phyloP scores from a whole-genome alignment of 2,797 vertebrate genomes.

The Labeo calbasu region DNA sequence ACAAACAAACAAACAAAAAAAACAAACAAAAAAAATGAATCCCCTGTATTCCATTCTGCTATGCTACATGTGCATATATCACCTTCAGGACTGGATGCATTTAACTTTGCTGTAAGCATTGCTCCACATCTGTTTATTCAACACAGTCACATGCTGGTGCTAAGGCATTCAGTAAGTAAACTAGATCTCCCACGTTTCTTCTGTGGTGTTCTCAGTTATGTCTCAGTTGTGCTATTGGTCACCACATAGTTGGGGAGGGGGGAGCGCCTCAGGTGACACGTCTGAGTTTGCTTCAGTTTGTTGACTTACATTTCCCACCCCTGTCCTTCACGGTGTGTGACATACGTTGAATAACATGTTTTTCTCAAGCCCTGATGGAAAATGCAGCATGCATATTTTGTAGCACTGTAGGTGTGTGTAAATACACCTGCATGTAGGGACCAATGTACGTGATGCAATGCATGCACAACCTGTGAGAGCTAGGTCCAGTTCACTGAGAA shows the following conservation, averaged over 20 bases:
- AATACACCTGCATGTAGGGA: neutral
- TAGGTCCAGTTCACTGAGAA: neutral
- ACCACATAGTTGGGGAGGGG: neutral
- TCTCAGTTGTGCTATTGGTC: neutral
- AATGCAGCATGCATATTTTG: neutral
- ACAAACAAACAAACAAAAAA: too few relatives aligned
- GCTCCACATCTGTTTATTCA: neutral
- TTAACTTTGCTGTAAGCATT: neutral
- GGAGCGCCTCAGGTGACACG: neutral
- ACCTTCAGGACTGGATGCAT: neutral
- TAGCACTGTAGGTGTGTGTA: neutral
- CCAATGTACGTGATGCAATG: neutral
- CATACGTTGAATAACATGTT: constrained; percentile 35
- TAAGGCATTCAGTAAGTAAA: neutral
- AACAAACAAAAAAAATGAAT: too few relatives aligned
- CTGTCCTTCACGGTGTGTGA: neutral
- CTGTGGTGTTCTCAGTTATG: neutral
- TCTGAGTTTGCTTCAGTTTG: neutral
- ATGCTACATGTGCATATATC: neutral
- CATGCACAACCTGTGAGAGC: neutral
- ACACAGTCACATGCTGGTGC: constrained; percentile 14
- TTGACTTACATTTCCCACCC: constrained; percentile 18
- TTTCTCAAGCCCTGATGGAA: constrained; percentile 20
- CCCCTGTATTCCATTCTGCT: too few relatives aligned
- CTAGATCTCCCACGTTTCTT: neutral